Conservation (phyloP, 1,140 invertebrate species). For the Drosophila miranda region DNA sequence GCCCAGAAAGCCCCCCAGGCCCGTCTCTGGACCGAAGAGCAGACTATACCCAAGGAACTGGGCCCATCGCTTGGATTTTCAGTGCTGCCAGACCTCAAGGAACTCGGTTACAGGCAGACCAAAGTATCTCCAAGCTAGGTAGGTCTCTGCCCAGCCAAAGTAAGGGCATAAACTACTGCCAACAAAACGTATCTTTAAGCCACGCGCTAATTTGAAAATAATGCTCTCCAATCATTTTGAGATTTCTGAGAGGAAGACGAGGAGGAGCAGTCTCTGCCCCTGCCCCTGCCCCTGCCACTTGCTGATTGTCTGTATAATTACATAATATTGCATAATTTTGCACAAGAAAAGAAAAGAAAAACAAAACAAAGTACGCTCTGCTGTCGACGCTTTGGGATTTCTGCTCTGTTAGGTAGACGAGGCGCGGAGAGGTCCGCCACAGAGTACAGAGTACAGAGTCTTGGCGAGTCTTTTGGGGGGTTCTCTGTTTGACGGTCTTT, state of each 20-base stretch:
- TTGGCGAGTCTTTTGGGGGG: constrained; percentile 6
- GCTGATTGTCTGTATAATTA: constrained; percentile 78
- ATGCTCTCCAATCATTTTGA: constrained; percentile 77
- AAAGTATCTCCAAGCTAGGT: too few species aligned
- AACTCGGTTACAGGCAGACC: too few species aligned
- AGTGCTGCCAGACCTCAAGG: too few species aligned
- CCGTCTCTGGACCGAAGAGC: too few species aligned
- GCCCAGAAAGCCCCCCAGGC: too few species aligned
- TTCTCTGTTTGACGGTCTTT: constrained; percentile 5
- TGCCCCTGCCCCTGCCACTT: constrained; percentile 37
- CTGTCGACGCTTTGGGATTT: constrained; percentile 70
- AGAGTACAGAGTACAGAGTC: constrained; percentile 1
- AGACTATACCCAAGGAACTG: too few species aligned
- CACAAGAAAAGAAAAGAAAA: constrained; percentile 9
- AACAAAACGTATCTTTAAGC: constrained; percentile 40
- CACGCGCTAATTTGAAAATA: constrained; percentile 79
- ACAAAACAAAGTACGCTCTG: constrained; percentile 53
- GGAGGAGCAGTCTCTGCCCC: constrained; percentile 5
- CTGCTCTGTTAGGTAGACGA: constrained; percentile 74
- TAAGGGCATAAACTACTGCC: constrained; percentile 19
- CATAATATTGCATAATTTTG: constrained; percentile 80
- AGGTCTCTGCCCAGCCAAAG: too few species aligned
- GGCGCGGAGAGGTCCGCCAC: constrained; percentile 12
- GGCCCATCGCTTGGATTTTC: too few species aligned
- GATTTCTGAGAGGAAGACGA: constrained; percentile 34